Percentiles rank a stretch among this genome's conserved stretches.
Conservation (phyloP, 2,797 vertebrate species). For the Pseudomugil tenellus region DNA sequence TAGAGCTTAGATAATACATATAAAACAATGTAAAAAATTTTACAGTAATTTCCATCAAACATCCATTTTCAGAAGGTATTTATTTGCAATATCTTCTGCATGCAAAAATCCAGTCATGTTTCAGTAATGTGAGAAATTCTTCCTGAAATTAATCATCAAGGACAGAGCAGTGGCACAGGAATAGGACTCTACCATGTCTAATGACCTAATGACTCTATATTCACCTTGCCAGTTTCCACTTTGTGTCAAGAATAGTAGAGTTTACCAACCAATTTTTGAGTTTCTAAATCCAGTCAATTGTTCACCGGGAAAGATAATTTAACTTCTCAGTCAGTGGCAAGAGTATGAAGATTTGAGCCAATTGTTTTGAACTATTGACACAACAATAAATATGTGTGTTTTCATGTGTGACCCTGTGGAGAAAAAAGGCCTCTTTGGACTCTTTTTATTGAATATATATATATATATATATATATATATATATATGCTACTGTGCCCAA, state of each 20-base stretch:
- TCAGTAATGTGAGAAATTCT: constrained; percentile 25
- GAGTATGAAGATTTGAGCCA: background rate
- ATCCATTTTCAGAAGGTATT: too few relatives aligned
- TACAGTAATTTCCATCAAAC: too few relatives aligned
- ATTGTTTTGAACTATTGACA: background rate
- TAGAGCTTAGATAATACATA: background rate
- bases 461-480: too few relatives aligned
- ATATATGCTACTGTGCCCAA: background rate
- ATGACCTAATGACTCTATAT: constrained; percentile 20
- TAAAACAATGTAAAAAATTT: background rate
- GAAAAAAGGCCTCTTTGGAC: too few relatives aligned
- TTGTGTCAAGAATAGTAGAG: constrained; percentile 7
- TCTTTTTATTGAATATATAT: too few relatives aligned
- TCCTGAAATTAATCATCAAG: constrained; percentile 42
- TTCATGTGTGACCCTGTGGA: too few relatives aligned
- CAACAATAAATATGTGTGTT: too few relatives aligned
- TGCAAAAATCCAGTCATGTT: background rate
- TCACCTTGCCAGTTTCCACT: constrained; percentile 23
- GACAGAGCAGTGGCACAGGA: constrained; percentile 44
- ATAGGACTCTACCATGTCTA: constrained; percentile 31
- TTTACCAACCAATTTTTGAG: background rate
- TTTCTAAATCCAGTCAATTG: background rate
- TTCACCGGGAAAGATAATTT: background rate
- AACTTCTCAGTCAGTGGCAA: background rate
- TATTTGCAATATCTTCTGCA: background rate